These are phyloP conservation scores for Oscheius myriophilus DNA, from an alignment of 2,888 invertebrate genomes.

Conservation along the genomic window DNA sequence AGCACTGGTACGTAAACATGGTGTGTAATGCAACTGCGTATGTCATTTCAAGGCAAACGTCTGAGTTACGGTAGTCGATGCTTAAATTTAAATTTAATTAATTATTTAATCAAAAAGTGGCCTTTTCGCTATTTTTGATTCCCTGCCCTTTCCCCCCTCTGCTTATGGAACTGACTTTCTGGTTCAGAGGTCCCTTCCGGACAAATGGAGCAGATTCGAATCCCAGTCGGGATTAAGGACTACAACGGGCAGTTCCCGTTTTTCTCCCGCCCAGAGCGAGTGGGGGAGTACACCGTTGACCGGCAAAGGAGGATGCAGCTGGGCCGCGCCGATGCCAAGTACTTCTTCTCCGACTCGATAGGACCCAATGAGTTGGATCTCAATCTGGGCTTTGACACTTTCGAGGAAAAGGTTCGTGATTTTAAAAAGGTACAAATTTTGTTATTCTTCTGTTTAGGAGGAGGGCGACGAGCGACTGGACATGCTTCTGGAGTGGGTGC, in stretches of 20 bases:
- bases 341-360: constrained; percentile 6
- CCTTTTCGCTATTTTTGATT: too few species aligned
- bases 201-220: background rate
- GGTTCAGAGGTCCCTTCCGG: too few species aligned
- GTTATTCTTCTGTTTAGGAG: constrained; percentile 11
- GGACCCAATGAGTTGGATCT: constrained; percentile 31
- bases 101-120: too few species aligned
- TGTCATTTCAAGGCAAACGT: too few species aligned
- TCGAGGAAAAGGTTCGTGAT: constrained; percentile 36
- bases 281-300: constrained; percentile 23
- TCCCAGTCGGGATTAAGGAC: background rate
- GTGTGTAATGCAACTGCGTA: too few species aligned
- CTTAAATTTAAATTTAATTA: too few species aligned
- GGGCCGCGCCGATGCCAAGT: constrained; percentile 26
- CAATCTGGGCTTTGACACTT: constrained; percentile 39
- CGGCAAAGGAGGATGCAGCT: constrained; percentile 2
- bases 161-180: too few species aligned
- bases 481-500: constrained; percentile 44
- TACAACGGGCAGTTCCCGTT: constrained; percentile 11
- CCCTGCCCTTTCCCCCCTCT: too few species aligned
- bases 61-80: too few species aligned
- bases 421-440: too few species aligned
- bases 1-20: too few species aligned
- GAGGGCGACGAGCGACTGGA: constrained; percentile 37
- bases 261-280: constrained; percentile 15